Percentiles rank a stretch among this genome's conserved stretches.
These are phyloP conservation scores for Homalodisca vitripennis DNA, from an alignment of 1,140 invertebrate species.

Conservation along the genomic window DNA sequence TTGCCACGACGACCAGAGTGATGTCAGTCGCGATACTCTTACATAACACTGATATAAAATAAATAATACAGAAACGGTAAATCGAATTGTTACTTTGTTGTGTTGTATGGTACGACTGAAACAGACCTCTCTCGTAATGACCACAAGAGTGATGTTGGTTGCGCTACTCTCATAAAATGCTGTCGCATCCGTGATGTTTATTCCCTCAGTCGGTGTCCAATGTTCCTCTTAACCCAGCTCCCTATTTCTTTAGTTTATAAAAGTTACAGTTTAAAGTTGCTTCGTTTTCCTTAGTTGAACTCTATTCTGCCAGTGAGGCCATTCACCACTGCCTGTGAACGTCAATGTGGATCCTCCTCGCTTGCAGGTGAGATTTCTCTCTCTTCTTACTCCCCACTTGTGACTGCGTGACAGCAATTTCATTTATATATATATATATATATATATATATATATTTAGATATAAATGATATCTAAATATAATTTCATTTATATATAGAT, in stretches of 20 bases:
- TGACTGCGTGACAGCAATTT: too few species aligned
- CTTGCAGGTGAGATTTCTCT: too few species aligned
- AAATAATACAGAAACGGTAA: too few species aligned
- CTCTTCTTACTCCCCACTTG: too few species aligned
- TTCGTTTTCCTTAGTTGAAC: conserved; percentile 80
- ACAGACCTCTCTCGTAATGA: conserved; percentile 85
- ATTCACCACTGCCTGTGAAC: conserved; percentile 65
- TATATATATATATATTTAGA: too few species aligned
- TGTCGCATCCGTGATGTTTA: conserved; percentile 80
- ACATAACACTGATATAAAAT: too few species aligned
- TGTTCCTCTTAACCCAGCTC: conserved; percentile 75
- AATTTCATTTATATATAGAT: too few species aligned
- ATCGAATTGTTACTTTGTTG: too few species aligned
- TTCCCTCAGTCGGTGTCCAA: conserved; percentile 70
- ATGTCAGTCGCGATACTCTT: too few species aligned
- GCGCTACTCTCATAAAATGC: conserved; percentile 82
- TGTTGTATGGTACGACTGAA: background rate
- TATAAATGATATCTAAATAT: too few species aligned
- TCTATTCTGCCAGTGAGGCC: conserved; percentile 87
- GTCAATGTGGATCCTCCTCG: background rate
- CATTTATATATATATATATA: too few species aligned
- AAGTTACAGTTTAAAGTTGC: conserved; percentile 81
- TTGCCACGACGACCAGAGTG: too few species aligned
- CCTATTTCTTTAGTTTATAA: conserved; percentile 77
- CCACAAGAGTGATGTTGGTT: conserved; percentile 86